Evolutionary conservation across 92 coral and sea anemone species (phyloP).

Genomic region (Parazoanthus darwini): DNA sequence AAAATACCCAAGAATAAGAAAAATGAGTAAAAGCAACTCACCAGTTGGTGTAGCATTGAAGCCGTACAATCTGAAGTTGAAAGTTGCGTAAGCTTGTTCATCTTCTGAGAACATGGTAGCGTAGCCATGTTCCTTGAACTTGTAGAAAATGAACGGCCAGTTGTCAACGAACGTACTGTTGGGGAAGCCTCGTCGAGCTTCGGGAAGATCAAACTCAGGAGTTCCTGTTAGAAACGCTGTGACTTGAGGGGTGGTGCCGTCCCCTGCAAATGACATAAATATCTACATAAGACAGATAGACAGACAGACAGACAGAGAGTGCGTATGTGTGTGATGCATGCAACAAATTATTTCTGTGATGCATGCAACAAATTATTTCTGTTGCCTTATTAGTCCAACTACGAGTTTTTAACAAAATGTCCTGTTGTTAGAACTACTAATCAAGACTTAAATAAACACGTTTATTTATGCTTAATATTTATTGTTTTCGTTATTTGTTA

Average conservation of each 20-base stretch:
- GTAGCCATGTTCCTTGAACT: constrained; percentile 51
- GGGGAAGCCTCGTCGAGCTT: constrained; percentile 56
- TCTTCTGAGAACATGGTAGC: constrained; percentile 59
- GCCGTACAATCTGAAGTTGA: constrained; percentile 50
- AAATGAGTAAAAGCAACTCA: not conserved
- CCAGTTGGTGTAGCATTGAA: constrained; percentile 51
- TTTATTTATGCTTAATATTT: too few relatives aligned
- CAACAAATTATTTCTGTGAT: too few relatives aligned
- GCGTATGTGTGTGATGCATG: too few relatives aligned
- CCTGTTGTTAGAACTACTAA: too few relatives aligned
- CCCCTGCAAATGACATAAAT: constrained; percentile 29
- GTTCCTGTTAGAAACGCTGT: constrained; percentile 56
- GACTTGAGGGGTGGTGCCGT: constrained; percentile 58
- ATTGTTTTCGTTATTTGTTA: too few relatives aligned
- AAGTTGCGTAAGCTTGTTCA: constrained; percentile 40
- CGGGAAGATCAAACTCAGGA: constrained; percentile 49
- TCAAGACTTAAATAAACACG: too few relatives aligned
- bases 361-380: too few relatives aligned
- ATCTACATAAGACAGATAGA: too few relatives aligned
- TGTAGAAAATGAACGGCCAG: constrained; percentile 61
- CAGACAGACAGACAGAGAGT: too few relatives aligned
- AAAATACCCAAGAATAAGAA: too few relatives aligned
- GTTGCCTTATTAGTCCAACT: too few relatives aligned
- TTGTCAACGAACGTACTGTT: constrained; percentile 49
- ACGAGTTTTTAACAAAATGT: too few relatives aligned